A percentile compares a stretch with the other conserved stretches of the same genome.
These are phyloP conservation scores for Strigamia crassipes DNA, from an alignment of 2,888 invertebrate genomes.

Conservation along the genomic window DNA sequence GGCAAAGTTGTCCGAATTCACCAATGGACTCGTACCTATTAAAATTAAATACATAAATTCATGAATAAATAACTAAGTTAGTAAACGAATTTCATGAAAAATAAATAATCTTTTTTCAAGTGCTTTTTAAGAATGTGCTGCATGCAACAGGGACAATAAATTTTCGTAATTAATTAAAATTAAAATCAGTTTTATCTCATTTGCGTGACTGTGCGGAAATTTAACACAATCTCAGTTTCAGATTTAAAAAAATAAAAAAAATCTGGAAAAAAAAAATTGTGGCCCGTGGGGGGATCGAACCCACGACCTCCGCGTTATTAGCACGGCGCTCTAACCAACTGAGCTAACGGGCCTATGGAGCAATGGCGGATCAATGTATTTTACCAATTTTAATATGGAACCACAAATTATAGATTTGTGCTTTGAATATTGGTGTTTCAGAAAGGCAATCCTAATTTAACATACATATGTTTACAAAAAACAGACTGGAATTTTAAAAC, in stretches of 20 bases:
- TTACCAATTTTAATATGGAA: not conserved
- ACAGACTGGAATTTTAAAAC: not conserved
- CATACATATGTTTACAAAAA: not conserved
- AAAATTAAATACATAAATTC: too few relatives aligned
- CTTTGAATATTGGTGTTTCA: not conserved
- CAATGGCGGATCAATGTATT: not conserved
- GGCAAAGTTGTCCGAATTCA: too few relatives aligned
- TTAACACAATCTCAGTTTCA: too few relatives aligned
- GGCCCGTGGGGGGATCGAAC: constrained; percentile 25
- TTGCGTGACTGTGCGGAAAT: too few relatives aligned
- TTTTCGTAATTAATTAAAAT: too few relatives aligned
- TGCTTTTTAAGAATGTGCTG: too few relatives aligned
- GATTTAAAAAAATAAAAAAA: not conserved
- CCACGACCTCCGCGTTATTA: constrained; percentile 33
- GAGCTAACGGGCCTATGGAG: not conserved
- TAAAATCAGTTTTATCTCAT: too few relatives aligned
- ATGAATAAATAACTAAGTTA: too few relatives aligned
- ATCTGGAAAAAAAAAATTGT: not conserved
- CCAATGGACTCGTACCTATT: too few relatives aligned
- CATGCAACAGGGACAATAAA: too few relatives aligned
- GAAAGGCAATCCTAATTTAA: not conserved
- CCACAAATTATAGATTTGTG: not conserved
- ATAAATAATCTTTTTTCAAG: too few relatives aligned
- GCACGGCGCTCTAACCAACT: constrained; percentile 33
- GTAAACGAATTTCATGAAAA: too few relatives aligned